A percentile compares a stretch with the other conserved stretches of the same genome.
phyloP scores from a whole-genome alignment of 1,140 invertebrate species.

The Heliothis subflexa region DNA sequence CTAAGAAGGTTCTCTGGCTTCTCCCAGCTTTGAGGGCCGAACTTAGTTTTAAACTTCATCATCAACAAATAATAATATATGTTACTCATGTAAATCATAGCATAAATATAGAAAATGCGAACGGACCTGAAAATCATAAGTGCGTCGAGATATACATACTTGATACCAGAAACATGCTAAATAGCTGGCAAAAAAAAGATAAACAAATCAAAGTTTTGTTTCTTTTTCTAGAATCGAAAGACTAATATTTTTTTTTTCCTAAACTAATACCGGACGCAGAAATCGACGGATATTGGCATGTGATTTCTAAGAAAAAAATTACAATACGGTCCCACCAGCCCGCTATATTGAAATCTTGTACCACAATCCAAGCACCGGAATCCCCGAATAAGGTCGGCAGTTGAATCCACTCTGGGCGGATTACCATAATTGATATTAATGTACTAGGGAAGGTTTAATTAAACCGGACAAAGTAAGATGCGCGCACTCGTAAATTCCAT shows the following conservation, averaged over 20 bases:
- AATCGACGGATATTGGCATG: too few species aligned
- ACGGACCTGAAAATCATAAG: too few species aligned
- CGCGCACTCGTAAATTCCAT: conserved; percentile 55
- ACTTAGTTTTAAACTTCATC: conserved; percentile 15
- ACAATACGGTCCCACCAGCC: conserved; percentile 9
- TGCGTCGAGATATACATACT: too few species aligned
- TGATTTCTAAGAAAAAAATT: not conserved
- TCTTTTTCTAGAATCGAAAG: too few species aligned
- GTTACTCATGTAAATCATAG: not conserved
- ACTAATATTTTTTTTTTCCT: too few species aligned
- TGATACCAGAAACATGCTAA: too few species aligned
- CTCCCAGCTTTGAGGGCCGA: conserved; percentile 18
- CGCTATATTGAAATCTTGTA: conserved; percentile 48
- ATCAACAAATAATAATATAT: not conserved
- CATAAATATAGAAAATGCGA: too few species aligned
- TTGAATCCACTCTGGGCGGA: conserved; percentile 57
- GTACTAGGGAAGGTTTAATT: conserved; percentile 63
- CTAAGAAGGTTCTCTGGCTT: conserved; percentile 11
- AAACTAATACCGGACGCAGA: too few species aligned
- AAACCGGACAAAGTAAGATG: conserved; percentile 54
- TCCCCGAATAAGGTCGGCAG: conserved; percentile 51
- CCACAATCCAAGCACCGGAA: conserved; percentile 43
- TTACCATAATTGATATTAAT: conserved; percentile 69
- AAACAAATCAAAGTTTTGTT: too few species aligned
- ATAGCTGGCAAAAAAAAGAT: too few species aligned